Base-by-base conservation (phyloP, 2,888 invertebrate species). In the Fabriciana adippe region DNA sequence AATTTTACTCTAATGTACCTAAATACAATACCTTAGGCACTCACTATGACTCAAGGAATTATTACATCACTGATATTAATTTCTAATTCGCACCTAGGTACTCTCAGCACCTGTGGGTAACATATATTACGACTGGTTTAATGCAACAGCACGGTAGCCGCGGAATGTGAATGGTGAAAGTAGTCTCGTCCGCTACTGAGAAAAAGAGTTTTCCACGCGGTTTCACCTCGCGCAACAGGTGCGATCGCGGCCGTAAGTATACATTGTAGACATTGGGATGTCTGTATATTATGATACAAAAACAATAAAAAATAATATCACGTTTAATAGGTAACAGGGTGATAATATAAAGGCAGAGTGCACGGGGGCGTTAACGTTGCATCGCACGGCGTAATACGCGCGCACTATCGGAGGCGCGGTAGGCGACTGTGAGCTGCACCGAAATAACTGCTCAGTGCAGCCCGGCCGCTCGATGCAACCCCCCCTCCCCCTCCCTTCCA, bases 361-460 rank as follows among this genome's bases (percentile, higher is more conserved):
- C 83, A 83, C 80, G 75, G 80, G 75, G 81, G 77, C 76, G 79
- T 76, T 74, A 75, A 75, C 76, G 76, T 79, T 82, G 83, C 82
- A 81, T 68, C 47, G 66, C 79, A 69, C 75, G 75, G 66, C 65
- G 67, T 64, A 70, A 79, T 75, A 76, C 90, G 89, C 81, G 90
- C 89, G 88, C 85, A 79, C 89, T 78, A 74, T 73, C 81, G 83
- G 86, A 89, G 85, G 86, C 87, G 88, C 89, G 85, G 79, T 80
- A 80, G 81, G 76, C 86, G 87, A 90, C 90, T 90, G 89, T 81
- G 89, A 79, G 87, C 85, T 92, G 92, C 92, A 92, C 91, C 88
- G 89, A 92, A 92, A 92, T 92, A 92, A 89, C 90, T 89, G 90
- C 90, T 90, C 85, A 79, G 63, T 90, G 90, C 90, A 91, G 83